phyloP scores from a whole-genome alignment of 1,140 invertebrate genomes.

The Drosophila murphyi region DNA sequence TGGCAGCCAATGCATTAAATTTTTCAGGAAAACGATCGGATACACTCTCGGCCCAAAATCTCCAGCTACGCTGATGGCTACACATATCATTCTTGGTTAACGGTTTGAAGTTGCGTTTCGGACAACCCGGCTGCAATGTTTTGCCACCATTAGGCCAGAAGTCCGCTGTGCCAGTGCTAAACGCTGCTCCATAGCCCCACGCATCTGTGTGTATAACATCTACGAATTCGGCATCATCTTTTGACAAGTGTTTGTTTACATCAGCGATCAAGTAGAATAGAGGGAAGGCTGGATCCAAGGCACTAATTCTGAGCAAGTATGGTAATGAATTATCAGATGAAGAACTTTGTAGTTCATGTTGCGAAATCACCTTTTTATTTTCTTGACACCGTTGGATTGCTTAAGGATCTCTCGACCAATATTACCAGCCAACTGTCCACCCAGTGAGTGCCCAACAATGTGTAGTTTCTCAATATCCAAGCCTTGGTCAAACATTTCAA shows the following conservation, averaged over 20 bases:
- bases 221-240: conserved; percentile 88
- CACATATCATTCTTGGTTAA: conserved; percentile 85
- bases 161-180: conserved; percentile 86
- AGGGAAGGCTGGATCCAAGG: conserved; percentile 87
- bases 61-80: conserved; percentile 88
- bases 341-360: background rate
- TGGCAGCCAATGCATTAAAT: conserved; percentile 84
- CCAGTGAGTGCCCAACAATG: conserved; percentile 91
- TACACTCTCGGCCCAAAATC: conserved; percentile 87
- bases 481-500: conserved; percentile 79
- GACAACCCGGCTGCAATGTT: conserved; percentile 87
- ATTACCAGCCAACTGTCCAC: conserved; percentile 90
- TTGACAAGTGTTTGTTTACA: conserved; percentile 87
- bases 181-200: conserved; percentile 86
- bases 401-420: conserved; percentile 85
- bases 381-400: conserved; percentile 58
- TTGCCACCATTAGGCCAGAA: conserved; percentile 88
- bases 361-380: conserved; percentile 72
- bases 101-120: conserved; percentile 43
- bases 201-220: conserved; percentile 90
- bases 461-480: conserved; percentile 86
- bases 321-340: background rate
- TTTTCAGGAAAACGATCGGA: conserved; percentile 82
- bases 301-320: conserved; percentile 84
- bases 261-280: conserved; percentile 86